These are phyloP conservation scores for Pandemis heparana DNA, from an alignment of 2,888 invertebrate genomes.

Conservation along the genomic window DNA sequence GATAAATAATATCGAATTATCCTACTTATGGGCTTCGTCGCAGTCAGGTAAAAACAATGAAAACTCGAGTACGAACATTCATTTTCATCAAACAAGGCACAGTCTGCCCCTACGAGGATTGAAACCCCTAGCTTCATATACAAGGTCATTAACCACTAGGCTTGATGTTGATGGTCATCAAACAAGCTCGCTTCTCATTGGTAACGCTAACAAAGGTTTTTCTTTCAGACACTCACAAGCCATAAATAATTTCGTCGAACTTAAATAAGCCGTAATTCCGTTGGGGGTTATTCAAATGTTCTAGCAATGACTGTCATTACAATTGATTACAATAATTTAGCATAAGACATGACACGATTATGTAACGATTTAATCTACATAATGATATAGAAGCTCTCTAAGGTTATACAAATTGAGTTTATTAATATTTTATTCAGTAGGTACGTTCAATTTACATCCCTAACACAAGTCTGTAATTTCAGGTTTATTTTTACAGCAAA, in stretches of 20 bases:
- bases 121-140: too few species aligned
- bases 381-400: neutral
- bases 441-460: neutral
- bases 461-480: neutral
- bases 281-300: neutral
- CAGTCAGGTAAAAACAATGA: too few species aligned
- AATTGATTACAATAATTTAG: neutral
- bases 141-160: too few species aligned
- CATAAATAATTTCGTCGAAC: neutral
- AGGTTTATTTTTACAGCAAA: neutral
- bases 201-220: neutral
- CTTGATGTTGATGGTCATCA: too few species aligned
- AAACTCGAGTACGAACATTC: too few species aligned
- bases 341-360: neutral
- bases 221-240: neutral
- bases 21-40: too few species aligned
- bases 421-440: slow-evolving; percentile 3
- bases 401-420: slow-evolving; percentile 1
- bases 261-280: neutral
- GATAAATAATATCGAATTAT: too few species aligned
- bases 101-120: too few species aligned
- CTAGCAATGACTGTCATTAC: neutral
- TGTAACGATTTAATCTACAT: neutral
- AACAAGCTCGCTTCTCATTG: too few species aligned
- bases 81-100: too few species aligned